These are phyloP conservation scores for Amphilophus citrinellus DNA, from an alignment of 2,113 vertebrate species.

Conservation along the genomic window DNA sequence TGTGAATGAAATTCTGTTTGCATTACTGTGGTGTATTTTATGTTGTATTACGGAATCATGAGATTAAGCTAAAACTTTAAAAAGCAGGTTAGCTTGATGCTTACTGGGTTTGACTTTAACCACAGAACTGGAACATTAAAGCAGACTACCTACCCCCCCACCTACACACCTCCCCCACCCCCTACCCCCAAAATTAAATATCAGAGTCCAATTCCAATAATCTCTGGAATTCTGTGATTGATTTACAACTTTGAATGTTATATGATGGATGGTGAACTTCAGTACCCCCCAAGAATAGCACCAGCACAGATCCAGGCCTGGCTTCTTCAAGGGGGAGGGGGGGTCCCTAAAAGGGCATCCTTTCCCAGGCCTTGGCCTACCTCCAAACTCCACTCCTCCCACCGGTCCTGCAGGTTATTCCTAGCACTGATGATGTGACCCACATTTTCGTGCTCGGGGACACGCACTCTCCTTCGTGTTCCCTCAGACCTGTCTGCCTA, in stretches of 20 bases:
- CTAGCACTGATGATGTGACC: slow-evolving; percentile 75
- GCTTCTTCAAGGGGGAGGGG: slow-evolving; percentile 34
- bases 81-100: neutral
- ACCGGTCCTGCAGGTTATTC: slow-evolving; percentile 80
- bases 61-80: neutral
- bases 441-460: slow-evolving; percentile 55
- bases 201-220: neutral
- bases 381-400: neutral
- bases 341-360: slow-evolving; percentile 90
- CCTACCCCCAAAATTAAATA: slow-evolving; percentile 3
- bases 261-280: slow-evolving; percentile 14
- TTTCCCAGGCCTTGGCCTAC: slow-evolving; percentile 48
- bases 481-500: slow-evolving; percentile 44
- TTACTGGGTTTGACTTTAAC: neutral
- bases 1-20: neutral
- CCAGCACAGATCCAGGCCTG: slow-evolving; percentile 22
- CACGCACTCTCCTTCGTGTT: neutral
- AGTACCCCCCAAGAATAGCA: slow-evolving; percentile 63
- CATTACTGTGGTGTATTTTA: neutral
- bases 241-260: slow-evolving; percentile 46
- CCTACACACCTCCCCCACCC: neutral
- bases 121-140: neutral
- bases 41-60: neutral
- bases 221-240: neutral
- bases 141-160: neutral